phyloP scores from a whole-genome alignment of 1,140 invertebrate genomes.

The Brachionus calyciflorus region DNA sequence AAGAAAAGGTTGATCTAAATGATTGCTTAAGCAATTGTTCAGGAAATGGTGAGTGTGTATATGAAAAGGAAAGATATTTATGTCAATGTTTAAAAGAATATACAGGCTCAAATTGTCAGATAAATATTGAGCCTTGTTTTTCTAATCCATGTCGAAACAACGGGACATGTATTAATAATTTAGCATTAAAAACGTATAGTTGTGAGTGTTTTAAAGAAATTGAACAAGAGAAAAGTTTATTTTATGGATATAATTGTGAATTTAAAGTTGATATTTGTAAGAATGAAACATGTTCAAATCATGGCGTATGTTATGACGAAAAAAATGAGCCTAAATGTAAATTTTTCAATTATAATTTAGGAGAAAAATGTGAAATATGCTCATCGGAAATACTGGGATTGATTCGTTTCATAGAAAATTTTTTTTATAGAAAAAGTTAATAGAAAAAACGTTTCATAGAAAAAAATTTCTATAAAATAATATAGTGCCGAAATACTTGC shows the following conservation, averaged over 20 bases:
- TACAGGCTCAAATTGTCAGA: not conserved
- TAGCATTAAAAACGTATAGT: not conserved
- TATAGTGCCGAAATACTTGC: no score
- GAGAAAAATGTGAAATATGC: slow-evolving; percentile 26
- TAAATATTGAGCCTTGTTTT: not conserved
- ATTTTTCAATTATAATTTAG: slow-evolving; percentile 3
- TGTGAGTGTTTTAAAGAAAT: not conserved
- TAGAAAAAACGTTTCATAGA: no score
- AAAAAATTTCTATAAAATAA: no score
- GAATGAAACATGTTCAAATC: slow-evolving; percentile 17
- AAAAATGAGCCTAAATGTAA: not conserved
- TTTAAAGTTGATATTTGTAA: slow-evolving; percentile 5
- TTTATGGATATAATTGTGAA: slow-evolving; percentile 28
- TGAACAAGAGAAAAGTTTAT: not conserved
- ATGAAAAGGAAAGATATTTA: not conserved
- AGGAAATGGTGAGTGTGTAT: no score
- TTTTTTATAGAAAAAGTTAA: no score
- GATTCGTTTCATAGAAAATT: no score
- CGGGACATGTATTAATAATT: not conserved
- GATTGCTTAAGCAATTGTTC: no score
- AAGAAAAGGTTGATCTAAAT: no score
- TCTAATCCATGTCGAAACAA: slow-evolving; percentile 36
- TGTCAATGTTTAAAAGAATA: not conserved
- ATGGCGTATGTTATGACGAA: slow-evolving; percentile 8
- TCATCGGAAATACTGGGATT: no score